Evolutionary conservation across 2,888 invertebrate species (phyloP).

Genomic region (Argyresthia goedartella): DNA sequence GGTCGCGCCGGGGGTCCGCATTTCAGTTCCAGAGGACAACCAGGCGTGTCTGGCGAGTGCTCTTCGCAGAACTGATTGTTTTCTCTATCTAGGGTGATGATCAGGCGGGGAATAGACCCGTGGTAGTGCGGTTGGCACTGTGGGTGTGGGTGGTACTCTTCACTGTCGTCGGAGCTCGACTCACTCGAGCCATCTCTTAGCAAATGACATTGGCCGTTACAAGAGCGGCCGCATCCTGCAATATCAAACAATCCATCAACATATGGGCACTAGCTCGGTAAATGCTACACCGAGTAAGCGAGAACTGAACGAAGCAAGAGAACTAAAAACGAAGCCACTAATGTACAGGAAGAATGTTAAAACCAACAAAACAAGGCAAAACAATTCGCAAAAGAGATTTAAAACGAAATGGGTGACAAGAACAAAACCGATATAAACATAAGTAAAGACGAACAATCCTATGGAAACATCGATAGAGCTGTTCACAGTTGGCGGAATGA

Average conservation of each 20-base stretch:
- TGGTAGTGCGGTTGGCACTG: constrained; percentile 38
- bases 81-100: constrained; percentile 52
- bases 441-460: constrained; percentile 1
- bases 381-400: background rate
- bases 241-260: constrained; percentile 15
- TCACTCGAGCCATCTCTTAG: constrained; percentile 49
- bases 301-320: background rate
- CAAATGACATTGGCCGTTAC: constrained; percentile 35
- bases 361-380: background rate
- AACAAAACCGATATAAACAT: constrained; percentile 9
- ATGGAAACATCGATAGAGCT: background rate
- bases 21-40: constrained; percentile 42
- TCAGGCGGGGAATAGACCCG: constrained; percentile 54
- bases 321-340: constrained; percentile 7
- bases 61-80: constrained; percentile 50
- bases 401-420: constrained; percentile 1
- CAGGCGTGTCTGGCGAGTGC: constrained; percentile 49
- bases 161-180: constrained; percentile 56
- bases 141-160: constrained; percentile 28
- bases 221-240: constrained; percentile 49
- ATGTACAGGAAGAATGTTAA: background rate
- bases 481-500: background rate
- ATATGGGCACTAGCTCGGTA: background rate
- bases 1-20: constrained; percentile 24
- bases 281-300: background rate